Percentiles rank a stretch among this genome's conserved stretches.
These are phyloP conservation scores for Sycophila sp. DNA, from an alignment of 1,140 invertebrate genomes.

Conservation along the genomic window DNA sequence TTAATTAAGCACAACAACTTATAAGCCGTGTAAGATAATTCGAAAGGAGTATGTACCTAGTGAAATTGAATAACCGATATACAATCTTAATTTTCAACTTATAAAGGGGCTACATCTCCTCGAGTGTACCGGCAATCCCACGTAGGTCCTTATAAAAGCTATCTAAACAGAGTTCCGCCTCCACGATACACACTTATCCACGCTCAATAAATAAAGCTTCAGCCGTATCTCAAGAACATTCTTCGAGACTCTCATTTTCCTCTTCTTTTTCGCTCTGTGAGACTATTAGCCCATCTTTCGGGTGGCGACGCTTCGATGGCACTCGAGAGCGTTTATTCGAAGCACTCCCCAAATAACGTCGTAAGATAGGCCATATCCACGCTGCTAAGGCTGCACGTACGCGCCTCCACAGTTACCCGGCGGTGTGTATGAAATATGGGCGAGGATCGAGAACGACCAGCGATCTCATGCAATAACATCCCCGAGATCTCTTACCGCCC, in stretches of 20 bases:
- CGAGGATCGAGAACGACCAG: conserved; percentile 32
- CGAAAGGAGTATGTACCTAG: too few species aligned
- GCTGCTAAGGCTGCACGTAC: conserved; percentile 6
- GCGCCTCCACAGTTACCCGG: not conserved
- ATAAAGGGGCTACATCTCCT: too few species aligned
- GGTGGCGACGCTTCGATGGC: conserved; percentile 39
- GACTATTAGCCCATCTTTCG: not conserved
- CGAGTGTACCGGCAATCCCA: not conserved
- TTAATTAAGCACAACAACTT: too few species aligned
- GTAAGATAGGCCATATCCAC: conserved; percentile 50
- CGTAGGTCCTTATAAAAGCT: not conserved
- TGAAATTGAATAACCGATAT: too few species aligned
- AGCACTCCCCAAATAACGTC: conserved; percentile 53
- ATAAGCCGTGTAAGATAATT: too few species aligned
- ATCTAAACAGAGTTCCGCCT: not conserved
- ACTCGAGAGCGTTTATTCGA: conserved; percentile 44
- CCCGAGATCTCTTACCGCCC: conserved; percentile 43
- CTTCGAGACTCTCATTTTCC: not conserved
- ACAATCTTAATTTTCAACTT: too few species aligned
- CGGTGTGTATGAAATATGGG: conserved; percentile 54
- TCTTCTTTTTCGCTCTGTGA: not conserved
- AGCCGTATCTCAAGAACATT: not conserved
- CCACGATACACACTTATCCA: not conserved
- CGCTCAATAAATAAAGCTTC: conserved; percentile 5
- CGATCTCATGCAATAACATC: conserved; percentile 53